Percentiles rank a stretch among this genome's conserved stretches.
These are phyloP conservation scores for Ophioderma brevispina DNA, from an alignment of 35 echinoderm and acorn worm genomes.

Conservation along the genomic window DNA sequence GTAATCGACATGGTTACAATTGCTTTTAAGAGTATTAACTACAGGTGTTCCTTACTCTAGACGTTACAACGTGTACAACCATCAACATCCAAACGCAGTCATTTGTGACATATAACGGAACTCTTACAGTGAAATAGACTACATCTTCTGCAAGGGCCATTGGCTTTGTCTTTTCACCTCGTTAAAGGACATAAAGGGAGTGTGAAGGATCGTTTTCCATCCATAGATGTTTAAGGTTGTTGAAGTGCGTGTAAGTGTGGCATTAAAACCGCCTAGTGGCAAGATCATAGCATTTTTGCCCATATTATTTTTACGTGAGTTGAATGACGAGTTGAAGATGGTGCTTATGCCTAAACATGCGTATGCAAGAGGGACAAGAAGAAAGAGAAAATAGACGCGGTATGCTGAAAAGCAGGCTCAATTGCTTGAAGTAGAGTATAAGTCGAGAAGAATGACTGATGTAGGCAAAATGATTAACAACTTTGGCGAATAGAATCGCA, in stretches of 20 bases:
- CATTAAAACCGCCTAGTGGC: not conserved
- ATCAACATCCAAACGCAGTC: not conserved
- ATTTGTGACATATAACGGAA: not conserved
- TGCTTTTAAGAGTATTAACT: not conserved
- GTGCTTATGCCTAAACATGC: no score
- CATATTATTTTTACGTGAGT: not conserved
- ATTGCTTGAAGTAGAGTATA: no score
- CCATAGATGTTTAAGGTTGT: not conserved
- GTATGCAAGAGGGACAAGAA: no score
- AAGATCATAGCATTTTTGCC: not conserved
- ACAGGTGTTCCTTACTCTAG: not conserved
- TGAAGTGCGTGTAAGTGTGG: not conserved
- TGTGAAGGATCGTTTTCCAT: not conserved
- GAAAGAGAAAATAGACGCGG: no score
- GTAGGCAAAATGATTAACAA: no score
- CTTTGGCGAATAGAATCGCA: no score
- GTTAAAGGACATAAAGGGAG: not conserved
- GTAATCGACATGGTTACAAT: not conserved
- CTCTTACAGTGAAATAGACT: not conserved
- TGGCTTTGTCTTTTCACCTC: not conserved
- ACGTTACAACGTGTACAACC: not conserved
- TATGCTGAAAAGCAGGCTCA: no score
- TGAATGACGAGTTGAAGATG: not conserved
- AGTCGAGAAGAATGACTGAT: no score
- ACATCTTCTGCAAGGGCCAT: not conserved